phyloP scores from a whole-genome alignment of 2,888 invertebrate genomes.

The Rhagium mordax region DNA sequence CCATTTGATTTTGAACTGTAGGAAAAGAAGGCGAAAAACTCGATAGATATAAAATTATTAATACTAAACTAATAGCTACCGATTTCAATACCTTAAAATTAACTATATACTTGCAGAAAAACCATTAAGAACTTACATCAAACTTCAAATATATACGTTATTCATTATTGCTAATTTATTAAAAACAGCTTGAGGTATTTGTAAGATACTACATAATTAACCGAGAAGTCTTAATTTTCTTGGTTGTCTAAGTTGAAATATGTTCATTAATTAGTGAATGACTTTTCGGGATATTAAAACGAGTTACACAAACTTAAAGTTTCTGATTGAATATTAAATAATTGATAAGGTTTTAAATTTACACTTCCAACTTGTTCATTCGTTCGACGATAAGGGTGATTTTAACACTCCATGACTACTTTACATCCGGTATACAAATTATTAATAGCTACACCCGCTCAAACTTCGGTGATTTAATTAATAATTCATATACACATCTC shows the following conservation, averaged over 20 bases:
- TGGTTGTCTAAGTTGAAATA: not conserved
- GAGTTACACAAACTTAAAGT: slow-evolving; percentile 6
- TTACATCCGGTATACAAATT: slow-evolving; percentile 39
- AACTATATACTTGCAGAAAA: no score
- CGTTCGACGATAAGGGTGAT: slow-evolving; percentile 17
- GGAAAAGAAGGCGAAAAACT: no score
- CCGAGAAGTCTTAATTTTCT: not conserved
- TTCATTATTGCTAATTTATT: not conserved
- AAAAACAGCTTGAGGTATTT: not conserved
- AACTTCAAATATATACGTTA: not conserved
- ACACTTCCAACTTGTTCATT: slow-evolving; percentile 37
- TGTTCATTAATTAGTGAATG: slow-evolving; percentile 2
- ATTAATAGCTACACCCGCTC: slow-evolving; percentile 33
- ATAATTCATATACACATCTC: slow-evolving; percentile 42
- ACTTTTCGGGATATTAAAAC: not conserved
- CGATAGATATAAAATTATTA: no score
- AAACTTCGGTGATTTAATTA: slow-evolving; percentile 43
- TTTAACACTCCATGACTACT: slow-evolving; percentile 34
- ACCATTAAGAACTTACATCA: not conserved
- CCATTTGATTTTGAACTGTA: no score
- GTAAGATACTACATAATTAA: not conserved
- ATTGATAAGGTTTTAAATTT: slow-evolving; percentile 42
- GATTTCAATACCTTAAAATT: no score
- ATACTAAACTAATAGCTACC: no score
- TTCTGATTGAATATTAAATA: slow-evolving; percentile 39